These are phyloP conservation scores for Dromococcyx pavoninus DNA, from an alignment of 2,797 vertebrate species.

Conservation along the genomic window DNA sequence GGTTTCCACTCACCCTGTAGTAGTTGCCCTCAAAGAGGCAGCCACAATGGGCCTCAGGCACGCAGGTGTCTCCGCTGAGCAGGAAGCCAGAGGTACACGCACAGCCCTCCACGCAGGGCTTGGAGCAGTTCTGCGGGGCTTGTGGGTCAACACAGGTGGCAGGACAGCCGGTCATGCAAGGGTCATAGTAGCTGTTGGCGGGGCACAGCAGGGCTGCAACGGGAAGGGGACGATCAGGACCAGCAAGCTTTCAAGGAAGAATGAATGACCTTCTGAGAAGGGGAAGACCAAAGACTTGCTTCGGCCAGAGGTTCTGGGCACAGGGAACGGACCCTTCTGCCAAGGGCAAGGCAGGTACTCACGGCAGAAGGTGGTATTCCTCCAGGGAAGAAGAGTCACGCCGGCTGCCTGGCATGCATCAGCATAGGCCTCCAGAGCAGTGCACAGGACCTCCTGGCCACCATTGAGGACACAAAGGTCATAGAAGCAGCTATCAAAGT, in stretches of 20 bases:
- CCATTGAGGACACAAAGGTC: conserved; percentile 80
- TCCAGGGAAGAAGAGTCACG: conserved; percentile 75
- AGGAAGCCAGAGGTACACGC: conserved; percentile 81
- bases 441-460: conserved; percentile 73
- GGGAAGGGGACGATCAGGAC: not conserved
- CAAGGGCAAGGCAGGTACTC: conserved; percentile 46
- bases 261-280: not conserved
- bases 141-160: conserved; percentile 76
- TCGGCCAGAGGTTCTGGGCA: not conserved
- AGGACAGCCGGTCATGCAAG: conserved; percentile 80
- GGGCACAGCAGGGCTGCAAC: conserved; percentile 77
- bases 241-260: not conserved
- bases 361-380: conserved; percentile 84
- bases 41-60: conserved; percentile 79
- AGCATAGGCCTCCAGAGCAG: conserved; percentile 74
- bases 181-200: conserved; percentile 80
- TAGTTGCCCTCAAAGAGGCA: conserved; percentile 81
- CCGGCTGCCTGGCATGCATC: conserved; percentile 80
- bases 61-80: conserved; percentile 81
- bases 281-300: not conserved
- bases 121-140: conserved; percentile 73
- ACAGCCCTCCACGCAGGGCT: conserved; percentile 80
- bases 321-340: not conserved
- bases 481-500: conserved; percentile 80
- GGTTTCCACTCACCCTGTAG: conserved; percentile 65